Percentiles rank a stretch among this genome's conserved stretches.
These are phyloP conservation scores for Vicugna pacos DNA, from an alignment of 2,113 vertebrate species.

Conservation along the genomic window DNA sequence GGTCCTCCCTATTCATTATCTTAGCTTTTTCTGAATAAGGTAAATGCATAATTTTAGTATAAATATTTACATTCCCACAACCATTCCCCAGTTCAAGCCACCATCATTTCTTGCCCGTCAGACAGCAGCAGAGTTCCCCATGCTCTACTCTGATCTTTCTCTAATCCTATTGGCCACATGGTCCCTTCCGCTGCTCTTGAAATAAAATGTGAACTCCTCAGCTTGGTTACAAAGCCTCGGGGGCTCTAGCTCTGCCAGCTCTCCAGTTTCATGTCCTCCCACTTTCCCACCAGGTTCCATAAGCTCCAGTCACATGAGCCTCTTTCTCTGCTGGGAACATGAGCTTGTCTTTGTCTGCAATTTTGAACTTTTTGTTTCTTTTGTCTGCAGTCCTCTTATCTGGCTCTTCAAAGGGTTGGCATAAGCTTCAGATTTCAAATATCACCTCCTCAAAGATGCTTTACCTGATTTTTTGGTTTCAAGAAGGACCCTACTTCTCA, in stretches of 20 bases:
- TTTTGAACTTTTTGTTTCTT: not conserved
- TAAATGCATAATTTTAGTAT: not conserved
- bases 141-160: not conserved
- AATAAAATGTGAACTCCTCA: not conserved
- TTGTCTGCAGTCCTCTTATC: not conserved
- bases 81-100: not conserved
- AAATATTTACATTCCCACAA: constrained; percentile 18
- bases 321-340: not conserved
- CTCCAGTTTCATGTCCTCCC: not conserved
- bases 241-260: not conserved
- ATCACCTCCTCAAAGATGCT: not conserved
- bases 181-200: not conserved
- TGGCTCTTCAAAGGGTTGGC: not conserved
- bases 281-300: not conserved
- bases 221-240: not conserved
- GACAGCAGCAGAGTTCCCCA: not conserved
- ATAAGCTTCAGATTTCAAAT: not conserved
- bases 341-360: not conserved
- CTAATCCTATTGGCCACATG: not conserved
- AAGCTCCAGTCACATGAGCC: not conserved
- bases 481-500: not conserved
- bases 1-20: not conserved
- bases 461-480: not conserved
- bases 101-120: not conserved
- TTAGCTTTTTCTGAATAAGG: constrained; percentile 35